Evolutionary conservation across 2,797 vertebrate species (phyloP), one percentile per base, ranked within the genome.

Genomic region (Falco naumanni): DNA sequence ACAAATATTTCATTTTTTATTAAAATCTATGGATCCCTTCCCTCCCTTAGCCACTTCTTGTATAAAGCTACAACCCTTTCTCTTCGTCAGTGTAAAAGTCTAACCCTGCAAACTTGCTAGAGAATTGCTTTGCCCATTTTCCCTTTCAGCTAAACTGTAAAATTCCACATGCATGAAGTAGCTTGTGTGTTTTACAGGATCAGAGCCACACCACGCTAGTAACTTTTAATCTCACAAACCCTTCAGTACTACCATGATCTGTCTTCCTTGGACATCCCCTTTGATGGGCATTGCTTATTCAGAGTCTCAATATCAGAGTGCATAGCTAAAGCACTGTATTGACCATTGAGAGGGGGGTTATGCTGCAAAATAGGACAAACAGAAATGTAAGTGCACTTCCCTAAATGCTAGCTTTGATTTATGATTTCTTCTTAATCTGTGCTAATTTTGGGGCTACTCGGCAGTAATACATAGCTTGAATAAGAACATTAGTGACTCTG

Each of bases 401-500:
- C 56, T 91, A 51, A 85, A 61, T 21, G 18, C 60, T 64, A 77
- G 47, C 41, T 68, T 65, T 79, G 54, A 83, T 74, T 84, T 77
- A 53, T 50, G 28, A 63, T 63, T 95, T 91, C 72, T 88, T 78
- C 76, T 84, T 84, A 74, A 92, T 76, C 64, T 89, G 21, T 64
- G 56, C 63, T 95, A 84, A 89, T 95, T 83, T 92, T 3, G 47
- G 70, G 86, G 56, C 63, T 84, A 51, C 51, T 78, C 79, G 76
- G 79, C 63, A 79, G 50, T 68, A 78, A 75, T 25, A 19, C 17
- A 10, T 37, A 66, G n/a, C n/a, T 84, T 87, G 33, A 56, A 85
- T 94, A 89, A 57, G 13, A 80, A 24, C 19, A 57, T 70, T 89
- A 91, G 78, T 59, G 50, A 87, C 53, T 94, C 53, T 45, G 70